Evolutionary conservation across 2,888 invertebrate genomes (phyloP).

Genomic region (Diogma glabrata): DNA sequence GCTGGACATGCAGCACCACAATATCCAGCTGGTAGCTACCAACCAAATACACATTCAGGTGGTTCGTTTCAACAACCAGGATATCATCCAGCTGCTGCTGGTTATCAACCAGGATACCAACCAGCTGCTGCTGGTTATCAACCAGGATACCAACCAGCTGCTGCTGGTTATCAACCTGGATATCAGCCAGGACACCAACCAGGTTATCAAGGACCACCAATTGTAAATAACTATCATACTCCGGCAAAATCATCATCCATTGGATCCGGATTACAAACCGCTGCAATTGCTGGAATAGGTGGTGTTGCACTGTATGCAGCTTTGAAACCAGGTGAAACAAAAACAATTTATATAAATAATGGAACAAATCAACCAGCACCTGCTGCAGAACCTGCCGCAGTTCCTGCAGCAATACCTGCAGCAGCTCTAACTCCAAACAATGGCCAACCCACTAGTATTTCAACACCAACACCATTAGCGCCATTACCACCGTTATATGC

Average conservation of each 20-base stretch:
- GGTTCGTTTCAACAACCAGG: background rate
- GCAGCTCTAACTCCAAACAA: too few species aligned
- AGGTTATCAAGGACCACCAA: background rate
- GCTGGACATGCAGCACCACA: background rate
- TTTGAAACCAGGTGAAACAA: background rate
- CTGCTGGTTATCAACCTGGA: background rate
- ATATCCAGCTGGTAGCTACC: too few species aligned
- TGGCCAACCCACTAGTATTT: background rate
- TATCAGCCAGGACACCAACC: background rate
- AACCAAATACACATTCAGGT: too few species aligned
- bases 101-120: conserved; percentile 1
- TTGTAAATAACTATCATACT: background rate
- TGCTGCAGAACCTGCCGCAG: background rate
- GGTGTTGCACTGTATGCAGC: conserved; percentile 1
- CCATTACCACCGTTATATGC: background rate
- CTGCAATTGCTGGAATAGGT: background rate
- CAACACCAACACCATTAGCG: background rate
- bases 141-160: background rate
- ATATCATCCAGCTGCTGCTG: background rate
- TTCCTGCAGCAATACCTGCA: too few species aligned
- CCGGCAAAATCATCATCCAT: background rate
- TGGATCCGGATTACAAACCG: background rate
- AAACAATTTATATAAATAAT: background rate
- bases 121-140: background rate
- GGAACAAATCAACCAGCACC: too few species aligned